These are phyloP conservation scores for Melanostigma gelatinosum DNA, from an alignment of 2,113 vertebrate species.

Conservation along the genomic window DNA sequence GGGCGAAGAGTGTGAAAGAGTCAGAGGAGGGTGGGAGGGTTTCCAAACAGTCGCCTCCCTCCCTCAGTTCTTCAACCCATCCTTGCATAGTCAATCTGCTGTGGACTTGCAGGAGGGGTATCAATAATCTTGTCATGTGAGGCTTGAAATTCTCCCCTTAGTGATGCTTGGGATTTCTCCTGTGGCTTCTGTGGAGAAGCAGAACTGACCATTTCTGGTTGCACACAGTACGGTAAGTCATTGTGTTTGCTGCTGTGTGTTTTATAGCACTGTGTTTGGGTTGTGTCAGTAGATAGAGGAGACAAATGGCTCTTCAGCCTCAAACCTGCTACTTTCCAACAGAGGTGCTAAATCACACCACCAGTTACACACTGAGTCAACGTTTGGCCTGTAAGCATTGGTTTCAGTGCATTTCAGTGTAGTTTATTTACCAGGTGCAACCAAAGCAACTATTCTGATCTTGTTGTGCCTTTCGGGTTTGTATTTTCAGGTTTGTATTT, in stretches of 20 bases:
- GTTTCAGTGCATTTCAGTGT: slow-evolving; percentile 9
- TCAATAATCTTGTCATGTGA: slow-evolving; percentile 46
- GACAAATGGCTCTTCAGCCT: slow-evolving; percentile 52
- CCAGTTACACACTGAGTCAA: neutral
- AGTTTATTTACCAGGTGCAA: slow-evolving; percentile 9
- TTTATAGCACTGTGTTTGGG: slow-evolving; percentile 15
- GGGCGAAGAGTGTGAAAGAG: slow-evolving; percentile 61
- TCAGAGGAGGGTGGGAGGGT: slow-evolving; percentile 51
- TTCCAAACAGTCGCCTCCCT: slow-evolving; percentile 60
- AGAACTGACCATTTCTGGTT: slow-evolving; percentile 23
- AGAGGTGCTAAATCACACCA: slow-evolving; percentile 61
- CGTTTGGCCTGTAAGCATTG: slow-evolving; percentile 21
- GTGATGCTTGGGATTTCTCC: slow-evolving; percentile 41
- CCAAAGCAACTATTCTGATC: slow-evolving; percentile 2
- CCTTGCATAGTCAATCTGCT: slow-evolving; percentile 63
- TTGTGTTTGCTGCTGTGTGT: slow-evolving; percentile 17
- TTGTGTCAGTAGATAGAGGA: slow-evolving; percentile 30
- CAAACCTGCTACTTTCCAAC: slow-evolving; percentile 30
- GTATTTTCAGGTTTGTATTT: neutral
- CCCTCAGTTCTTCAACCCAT: slow-evolving; percentile 70
- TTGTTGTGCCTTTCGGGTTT: neutral
- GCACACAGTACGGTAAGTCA: slow-evolving; percentile 56
- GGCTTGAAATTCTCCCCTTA: slow-evolving; percentile 30
- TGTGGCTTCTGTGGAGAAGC: slow-evolving; percentile 9
- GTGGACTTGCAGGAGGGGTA: slow-evolving; percentile 57